phyloP scores from a whole-genome alignment of 2,888 invertebrate genomes.

The Eupelmus urozonus region DNA sequence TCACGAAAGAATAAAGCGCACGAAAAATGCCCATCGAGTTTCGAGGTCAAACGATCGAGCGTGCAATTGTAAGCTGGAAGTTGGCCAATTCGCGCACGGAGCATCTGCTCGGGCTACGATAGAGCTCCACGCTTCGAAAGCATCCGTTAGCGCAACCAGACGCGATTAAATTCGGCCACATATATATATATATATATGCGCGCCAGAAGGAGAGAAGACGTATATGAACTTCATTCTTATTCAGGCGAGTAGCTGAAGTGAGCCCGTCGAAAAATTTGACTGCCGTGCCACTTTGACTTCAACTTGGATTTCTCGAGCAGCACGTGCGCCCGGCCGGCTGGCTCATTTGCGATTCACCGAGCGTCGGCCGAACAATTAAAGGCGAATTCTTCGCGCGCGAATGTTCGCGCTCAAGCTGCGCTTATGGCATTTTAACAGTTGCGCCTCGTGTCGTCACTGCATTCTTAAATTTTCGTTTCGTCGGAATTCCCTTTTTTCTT shows the following conservation, averaged over 20 bases:
- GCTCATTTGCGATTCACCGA: slow-evolving; percentile 21
- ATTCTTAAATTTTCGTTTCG: background rate
- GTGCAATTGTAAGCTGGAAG: slow-evolving; percentile 39
- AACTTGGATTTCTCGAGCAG: slow-evolving; percentile 16
- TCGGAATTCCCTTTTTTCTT: background rate
- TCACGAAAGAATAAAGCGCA: background rate
- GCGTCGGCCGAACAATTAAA: slow-evolving; percentile 44
- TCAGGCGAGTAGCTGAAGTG: slow-evolving; percentile 4
- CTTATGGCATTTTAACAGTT: slow-evolving; percentile 50
- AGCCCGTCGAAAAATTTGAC: slow-evolving; percentile 39
- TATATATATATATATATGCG: too few species aligned
- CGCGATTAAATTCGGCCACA: slow-evolving; percentile 42
- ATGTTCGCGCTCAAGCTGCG: slow-evolving; percentile 32
- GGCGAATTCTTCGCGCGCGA: slow-evolving; percentile 37
- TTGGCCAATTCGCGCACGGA: slow-evolving; percentile 37
- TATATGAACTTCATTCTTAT: slow-evolving; percentile 43
- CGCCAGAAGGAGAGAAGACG: background rate
- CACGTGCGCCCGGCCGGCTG: background rate
- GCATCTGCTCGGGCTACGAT: slow-evolving; percentile 6
- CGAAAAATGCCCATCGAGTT: slow-evolving; percentile 19
- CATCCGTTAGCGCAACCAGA: slow-evolving; percentile 37
- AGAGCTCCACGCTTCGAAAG: background rate
- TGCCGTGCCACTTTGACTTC: slow-evolving; percentile 28
- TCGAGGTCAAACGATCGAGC: slow-evolving; percentile 22
- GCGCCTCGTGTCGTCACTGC: slow-evolving; percentile 8